Evolutionary conservation across 2,113 vertebrate genomes (phyloP), one percentile per base, ranked within the genome.

Genomic region (Delphinus delphis): DNA sequence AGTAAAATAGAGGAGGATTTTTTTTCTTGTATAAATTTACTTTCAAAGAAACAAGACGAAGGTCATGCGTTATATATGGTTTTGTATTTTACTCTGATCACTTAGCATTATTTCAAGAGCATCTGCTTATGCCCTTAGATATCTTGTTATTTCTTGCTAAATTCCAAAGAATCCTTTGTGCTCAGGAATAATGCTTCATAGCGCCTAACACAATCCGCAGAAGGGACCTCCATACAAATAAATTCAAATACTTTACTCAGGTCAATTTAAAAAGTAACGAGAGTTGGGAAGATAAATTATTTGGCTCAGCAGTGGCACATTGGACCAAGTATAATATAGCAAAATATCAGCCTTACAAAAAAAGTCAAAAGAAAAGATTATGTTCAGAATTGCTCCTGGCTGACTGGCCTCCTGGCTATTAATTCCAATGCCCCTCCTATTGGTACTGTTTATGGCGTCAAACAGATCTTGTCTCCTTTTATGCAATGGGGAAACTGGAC

Each of bases 371-470:
- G 96, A 71, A 98, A 97, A 97, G 97, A 98, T 97, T 97, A 94
- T 96, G 96, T 79, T 96, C 65, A 68, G 58, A 98, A 98, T 97
- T 97, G 96, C 96, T 97, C 95, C 97, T 98, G 97, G 97, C 97
- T 97, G 97, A 93, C 96, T 65, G 93, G 98, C 85, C 96, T 96
- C 85, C 58, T 96, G 93, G 97, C 97, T 98, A 97, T 97, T 98
- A 98, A 98, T 98, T 98, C 90, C 97, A 98, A 96, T 89, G 97
- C 98, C 94, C 98, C 95, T 97, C 97, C 97, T 98, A 91, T 97
- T 97, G 96, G 93, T 94, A 81, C 94, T 94, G 93, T 90, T 97
- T 98, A 98, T 96, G 96, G 90, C 97, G 97, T 98, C 98, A 98
- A 98, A 97, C 96, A 97, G 95, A 88, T 97, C 96, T 94, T 95